Conservation (phyloP, 2,113 vertebrate species). For the Rallus limicola region DNA sequence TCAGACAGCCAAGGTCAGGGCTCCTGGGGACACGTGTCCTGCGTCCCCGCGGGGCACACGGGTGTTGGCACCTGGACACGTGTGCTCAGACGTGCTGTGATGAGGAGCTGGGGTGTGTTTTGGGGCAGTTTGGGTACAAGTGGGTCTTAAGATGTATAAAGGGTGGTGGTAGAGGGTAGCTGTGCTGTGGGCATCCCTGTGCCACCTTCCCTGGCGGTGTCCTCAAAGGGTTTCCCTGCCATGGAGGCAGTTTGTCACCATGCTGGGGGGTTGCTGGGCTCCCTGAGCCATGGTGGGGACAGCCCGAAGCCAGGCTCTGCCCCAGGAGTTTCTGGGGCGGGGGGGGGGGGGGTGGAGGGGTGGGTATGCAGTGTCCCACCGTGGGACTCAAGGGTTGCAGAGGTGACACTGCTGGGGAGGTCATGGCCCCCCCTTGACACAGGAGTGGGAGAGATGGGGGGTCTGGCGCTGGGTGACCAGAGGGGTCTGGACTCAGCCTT, state of each 20-base stretch:
- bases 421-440: accelerated
- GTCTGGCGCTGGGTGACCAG: not conserved
- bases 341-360: too few species aligned
- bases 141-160: accelerated
- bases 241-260: accelerated
- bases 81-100: accelerated
- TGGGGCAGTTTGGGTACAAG: not conserved
- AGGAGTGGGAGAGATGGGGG: not conserved
- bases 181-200: accelerated
- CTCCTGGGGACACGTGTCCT: not conserved
- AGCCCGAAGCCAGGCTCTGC: accelerated
- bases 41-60: not conserved
- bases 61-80: accelerated
- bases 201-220: too few species aligned
- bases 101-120: accelerated
- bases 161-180: not conserved
- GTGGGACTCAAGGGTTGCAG: accelerated
- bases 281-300: accelerated
- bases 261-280: accelerated
- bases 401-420: not conserved
- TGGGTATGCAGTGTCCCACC: not conserved
- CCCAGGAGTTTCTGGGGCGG: not conserved
- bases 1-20: not conserved
- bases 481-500: not conserved
- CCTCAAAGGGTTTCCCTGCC: accelerated